Conservation (phyloP, 2,113 vertebrate species). For the Phoenicopterus ruber region DNA sequence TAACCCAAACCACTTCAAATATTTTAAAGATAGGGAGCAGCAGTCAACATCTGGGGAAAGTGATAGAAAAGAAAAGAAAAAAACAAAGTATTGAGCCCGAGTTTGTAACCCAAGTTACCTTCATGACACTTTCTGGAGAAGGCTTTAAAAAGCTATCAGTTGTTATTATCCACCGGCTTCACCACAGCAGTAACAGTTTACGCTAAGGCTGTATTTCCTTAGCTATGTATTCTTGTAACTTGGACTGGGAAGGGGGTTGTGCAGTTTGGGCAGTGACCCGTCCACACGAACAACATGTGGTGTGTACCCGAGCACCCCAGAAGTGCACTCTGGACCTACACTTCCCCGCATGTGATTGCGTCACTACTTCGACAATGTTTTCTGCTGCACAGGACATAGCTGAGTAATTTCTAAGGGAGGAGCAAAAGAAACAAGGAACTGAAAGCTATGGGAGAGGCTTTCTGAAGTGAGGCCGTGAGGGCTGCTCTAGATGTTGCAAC, state of each 20-base stretch:
- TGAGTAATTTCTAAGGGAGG: neutral
- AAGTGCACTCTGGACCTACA: neutral
- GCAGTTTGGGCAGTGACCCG: neutral
- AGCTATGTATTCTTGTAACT: neutral
- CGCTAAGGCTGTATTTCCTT: neutral
- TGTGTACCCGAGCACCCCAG: neutral
- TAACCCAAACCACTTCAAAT: neutral
- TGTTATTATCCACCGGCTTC: neutral
- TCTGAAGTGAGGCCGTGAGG: neutral
- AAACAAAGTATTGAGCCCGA: neutral
- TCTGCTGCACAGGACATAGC: neutral
- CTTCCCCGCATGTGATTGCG: fast-evolving
- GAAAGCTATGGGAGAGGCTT: neutral
- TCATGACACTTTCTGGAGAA: neutral
- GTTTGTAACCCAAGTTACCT: neutral
- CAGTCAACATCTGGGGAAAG: neutral
- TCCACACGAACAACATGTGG: neutral
- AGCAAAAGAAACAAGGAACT: neutral
- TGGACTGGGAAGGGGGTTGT: neutral
- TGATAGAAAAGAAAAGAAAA: neutral
- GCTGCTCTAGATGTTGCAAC: neutral
- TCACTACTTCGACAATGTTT: neutral
- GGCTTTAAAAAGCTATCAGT: neutral
- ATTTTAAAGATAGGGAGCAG: neutral
- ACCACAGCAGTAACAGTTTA: neutral